Percentiles rank a stretch among this genome's conserved stretches.
These are phyloP conservation scores for Nothura maculosa DNA, from an alignment of 2,797 vertebrate genomes.

Conservation along the genomic window DNA sequence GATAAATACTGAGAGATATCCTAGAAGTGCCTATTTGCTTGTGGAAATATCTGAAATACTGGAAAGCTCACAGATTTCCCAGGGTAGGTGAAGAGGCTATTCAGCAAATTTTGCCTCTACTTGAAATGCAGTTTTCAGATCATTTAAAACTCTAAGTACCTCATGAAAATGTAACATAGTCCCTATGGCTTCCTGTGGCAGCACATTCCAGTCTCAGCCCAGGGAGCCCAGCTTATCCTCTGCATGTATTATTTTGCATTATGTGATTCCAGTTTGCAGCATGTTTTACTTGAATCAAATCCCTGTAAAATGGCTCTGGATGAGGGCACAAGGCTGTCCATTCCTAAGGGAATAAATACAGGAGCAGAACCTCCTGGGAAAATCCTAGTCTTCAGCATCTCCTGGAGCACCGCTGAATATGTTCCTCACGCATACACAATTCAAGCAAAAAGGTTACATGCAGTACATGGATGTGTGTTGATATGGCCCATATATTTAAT, in stretches of 20 bases:
- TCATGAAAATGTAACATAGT: neutral
- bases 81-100: constrained; percentile 33
- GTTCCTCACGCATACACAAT: constrained; percentile 58
- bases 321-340: constrained; percentile 24
- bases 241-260: neutral
- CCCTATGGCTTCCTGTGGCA: neutral
- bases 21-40: constrained; percentile 60
- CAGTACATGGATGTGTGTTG: constrained; percentile 64
- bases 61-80: constrained; percentile 63
- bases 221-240: neutral
- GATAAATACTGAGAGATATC: constrained; percentile 62
- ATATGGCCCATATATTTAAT: constrained; percentile 56
- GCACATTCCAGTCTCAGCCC: neutral
- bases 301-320: constrained; percentile 43
- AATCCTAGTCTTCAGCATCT: constrained; percentile 57
- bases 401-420: neutral
- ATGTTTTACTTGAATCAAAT: constrained; percentile 19
- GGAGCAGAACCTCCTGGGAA: constrained; percentile 54
- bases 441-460: constrained; percentile 63
- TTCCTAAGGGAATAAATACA: neutral
- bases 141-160: constrained; percentile 37
- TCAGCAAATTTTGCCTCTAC: constrained; percentile 40
- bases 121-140: constrained; percentile 50
- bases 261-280: constrained; percentile 13
- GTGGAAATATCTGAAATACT: constrained; percentile 72